A percentile compares a stretch with the other conserved stretches of the same genome.
Evolutionary conservation across 2,797 vertebrate species (phyloP).

Genomic region (Champsocephalus esox): DNA sequence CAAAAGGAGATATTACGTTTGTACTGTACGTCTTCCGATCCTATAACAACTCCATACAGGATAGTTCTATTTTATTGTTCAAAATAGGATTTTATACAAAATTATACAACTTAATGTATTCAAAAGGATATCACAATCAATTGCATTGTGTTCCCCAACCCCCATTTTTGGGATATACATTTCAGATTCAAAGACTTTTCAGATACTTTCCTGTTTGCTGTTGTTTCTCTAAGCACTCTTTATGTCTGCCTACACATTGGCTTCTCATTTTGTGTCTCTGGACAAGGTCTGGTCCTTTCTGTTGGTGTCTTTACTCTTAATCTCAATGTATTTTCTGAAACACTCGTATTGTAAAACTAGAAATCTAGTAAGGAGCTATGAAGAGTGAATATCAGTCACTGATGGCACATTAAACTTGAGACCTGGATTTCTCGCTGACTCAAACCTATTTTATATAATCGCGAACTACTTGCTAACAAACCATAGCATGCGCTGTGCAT

Average conservation of each 20-base stretch:
- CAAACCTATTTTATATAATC: no score
- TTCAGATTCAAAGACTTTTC: background rate
- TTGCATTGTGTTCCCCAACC: no score
- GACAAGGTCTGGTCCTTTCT: background rate
- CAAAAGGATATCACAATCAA: background rate
- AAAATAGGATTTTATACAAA: background rate
- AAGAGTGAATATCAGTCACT: background rate
- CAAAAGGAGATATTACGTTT: background rate
- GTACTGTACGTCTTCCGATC: background rate
- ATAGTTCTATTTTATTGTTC: background rate
- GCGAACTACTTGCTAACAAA: background rate
- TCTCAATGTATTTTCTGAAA: background rate
- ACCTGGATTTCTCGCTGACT: no score
- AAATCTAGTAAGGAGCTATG: background rate
- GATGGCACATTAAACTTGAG: no score
- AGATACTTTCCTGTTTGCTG: background rate
- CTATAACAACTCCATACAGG: background rate
- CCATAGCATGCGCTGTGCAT: background rate
- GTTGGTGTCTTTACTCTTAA: background rate
- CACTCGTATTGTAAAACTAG: background rate
- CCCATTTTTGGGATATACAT: background rate
- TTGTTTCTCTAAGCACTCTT: background rate
- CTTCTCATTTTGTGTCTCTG: background rate
- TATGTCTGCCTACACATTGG: background rate
- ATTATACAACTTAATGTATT: background rate